Percentiles rank a stretch among this genome's conserved stretches.
These are phyloP conservation scores for Mesembrinibis cayennensis DNA, from an alignment of 2,113 vertebrate species.

Conservation along the genomic window DNA sequence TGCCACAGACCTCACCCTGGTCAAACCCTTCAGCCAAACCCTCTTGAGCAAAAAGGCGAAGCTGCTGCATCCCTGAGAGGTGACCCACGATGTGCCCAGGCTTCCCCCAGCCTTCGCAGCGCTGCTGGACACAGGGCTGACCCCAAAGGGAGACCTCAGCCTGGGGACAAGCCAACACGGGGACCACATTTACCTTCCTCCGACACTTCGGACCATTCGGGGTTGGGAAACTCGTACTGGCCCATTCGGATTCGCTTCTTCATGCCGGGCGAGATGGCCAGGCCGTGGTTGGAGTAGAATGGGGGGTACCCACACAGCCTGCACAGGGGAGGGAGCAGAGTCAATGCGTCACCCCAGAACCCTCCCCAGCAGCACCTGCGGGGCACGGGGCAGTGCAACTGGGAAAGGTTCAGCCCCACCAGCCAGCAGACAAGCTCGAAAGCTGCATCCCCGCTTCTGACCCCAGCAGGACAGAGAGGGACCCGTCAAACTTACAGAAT, in stretches of 20 bases:
- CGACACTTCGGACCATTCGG: conserved; percentile 97
- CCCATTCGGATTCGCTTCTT: conserved; percentile 95
- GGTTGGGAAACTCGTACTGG: conserved; percentile 95
- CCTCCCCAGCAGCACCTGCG: not conserved
- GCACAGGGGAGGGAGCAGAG: not conserved
- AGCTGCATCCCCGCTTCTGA: not conserved
- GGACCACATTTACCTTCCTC: conserved; percentile 84
- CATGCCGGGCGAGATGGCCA: conserved; percentile 99
- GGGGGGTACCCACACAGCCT: conserved; percentile 97
- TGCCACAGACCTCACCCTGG: not conserved
- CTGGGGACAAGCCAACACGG: fast-evolving
- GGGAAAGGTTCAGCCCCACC: not conserved
- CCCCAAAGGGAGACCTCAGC: not conserved
- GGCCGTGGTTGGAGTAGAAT: conserved; percentile 96
- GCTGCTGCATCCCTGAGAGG: not conserved
- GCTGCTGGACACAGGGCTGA: not conserved
- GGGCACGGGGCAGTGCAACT: not conserved
- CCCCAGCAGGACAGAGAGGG: fast-evolving
- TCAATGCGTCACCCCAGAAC: fast-evolving
- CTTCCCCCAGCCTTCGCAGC: not conserved
- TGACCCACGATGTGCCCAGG: fast-evolving
- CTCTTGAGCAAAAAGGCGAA: not conserved
- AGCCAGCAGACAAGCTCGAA: fast-evolving
- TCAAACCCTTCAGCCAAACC: not conserved
- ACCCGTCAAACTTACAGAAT: conserved; percentile 84